Base-by-base conservation (phyloP, 1,140 invertebrate species). In the Nephila pilipes region DNA sequence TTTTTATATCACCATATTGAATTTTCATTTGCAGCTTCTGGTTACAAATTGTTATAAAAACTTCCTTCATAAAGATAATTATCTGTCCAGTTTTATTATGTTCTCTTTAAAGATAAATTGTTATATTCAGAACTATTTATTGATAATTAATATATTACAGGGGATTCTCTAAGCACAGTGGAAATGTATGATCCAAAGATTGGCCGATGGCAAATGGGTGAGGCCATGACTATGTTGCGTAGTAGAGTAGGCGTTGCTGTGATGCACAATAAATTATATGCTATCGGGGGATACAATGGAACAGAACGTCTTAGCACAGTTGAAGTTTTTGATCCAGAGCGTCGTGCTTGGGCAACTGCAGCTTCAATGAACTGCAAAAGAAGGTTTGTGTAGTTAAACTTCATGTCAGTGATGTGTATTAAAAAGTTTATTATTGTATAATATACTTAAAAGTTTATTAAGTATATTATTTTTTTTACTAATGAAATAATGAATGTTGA, bases 161-260 rank as follows among this genome's bases (percentile, higher is more conserved):
- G 98, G 25, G 98, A 98, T 95, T 98, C 98, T 0, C 95, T 98
- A 8, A 97, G 97, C 94, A 98, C 98, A 1, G 98, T 98, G 1
- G 98, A 99, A 96, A 97, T 97, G 75, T 98, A 97, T 95, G 97
- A 98, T 96, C 98, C 98, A 20, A 95, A 97, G 55, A 95, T 96
- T 46, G 97, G 97, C 12, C 96, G 96, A 92, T 99, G 98, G 98
- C 96, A 96, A 94, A 96, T 97, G 94, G 97, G 97, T 1, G 97
- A 98, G 95, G 96, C 97, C 10, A 98, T 99, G 98, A 97, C 97
- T 14, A 98, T 98, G 96, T 96, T 97, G 94, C 95, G 98, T 91
- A 98, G 97, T 90, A 95, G 98, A 93, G 97, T 99, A 54, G 98
- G 98, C 14, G 98, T 98, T 1, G 97, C 98, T 32, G 98, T 98